Percentiles rank a stretch among this genome's conserved stretches.
phyloP scores from a whole-genome alignment of 2,888 invertebrate species.

The Temnothorax unifasciatus region DNA sequence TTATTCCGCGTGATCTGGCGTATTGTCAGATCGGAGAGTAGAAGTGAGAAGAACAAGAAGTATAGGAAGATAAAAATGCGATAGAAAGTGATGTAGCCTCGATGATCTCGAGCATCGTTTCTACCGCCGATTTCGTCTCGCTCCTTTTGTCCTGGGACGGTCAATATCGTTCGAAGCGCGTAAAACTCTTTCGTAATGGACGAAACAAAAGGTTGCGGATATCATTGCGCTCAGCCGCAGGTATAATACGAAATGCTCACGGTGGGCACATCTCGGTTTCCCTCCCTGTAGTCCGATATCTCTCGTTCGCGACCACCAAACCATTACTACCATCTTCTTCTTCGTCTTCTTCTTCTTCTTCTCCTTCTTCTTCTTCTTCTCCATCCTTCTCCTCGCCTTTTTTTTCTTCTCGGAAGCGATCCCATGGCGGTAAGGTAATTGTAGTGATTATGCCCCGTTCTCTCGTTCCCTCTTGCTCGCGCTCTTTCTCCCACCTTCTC shows the following conservation, averaged over 20 bases:
- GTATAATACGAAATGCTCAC: conserved; percentile 67
- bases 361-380: conserved; percentile 37
- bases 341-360: conserved; percentile 51
- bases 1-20: conserved; percentile 75
- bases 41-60: conserved; percentile 54
- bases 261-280: conserved; percentile 58
- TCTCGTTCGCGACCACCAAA: conserved; percentile 75
- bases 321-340: conserved; percentile 71
- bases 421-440: conserved; percentile 83
- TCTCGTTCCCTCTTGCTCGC: conserved; percentile 63
- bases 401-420: conserved; percentile 79
- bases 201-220: conserved; percentile 77
- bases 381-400: conserved; percentile 64
- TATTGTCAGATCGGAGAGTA: conserved; percentile 64
- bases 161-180: conserved; percentile 73
- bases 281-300: conserved; percentile 55
- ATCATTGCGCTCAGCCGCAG: conserved; percentile 69
- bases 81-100: conserved; percentile 65
- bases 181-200: conserved; percentile 71
- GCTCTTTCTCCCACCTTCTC: conserved; percentile 48
- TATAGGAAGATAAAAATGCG: conserved; percentile 66
- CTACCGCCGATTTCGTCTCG: not conserved
- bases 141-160: conserved; percentile 42
- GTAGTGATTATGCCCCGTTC: conserved; percentile 82
- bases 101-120: conserved; percentile 11